Conservation (phyloP, 64 coral and sea anemone genomes). For the Montipora efflorescens region DNA sequence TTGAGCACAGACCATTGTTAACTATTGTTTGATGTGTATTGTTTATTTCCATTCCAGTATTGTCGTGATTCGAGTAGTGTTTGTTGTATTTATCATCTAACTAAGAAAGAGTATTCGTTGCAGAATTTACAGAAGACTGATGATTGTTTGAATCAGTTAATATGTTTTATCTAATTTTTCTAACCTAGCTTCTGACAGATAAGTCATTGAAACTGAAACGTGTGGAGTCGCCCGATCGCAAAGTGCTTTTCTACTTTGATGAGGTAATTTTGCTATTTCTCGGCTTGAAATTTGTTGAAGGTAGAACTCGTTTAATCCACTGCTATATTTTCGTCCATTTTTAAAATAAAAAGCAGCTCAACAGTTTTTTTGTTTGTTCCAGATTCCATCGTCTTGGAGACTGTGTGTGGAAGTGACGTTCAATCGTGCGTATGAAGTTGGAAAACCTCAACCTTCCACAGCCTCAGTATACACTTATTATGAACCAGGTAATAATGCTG, state of each 20-base stretch:
- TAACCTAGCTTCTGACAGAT: conserved; percentile 68
- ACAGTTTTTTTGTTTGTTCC: neutral
- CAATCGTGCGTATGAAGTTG: conserved; percentile 80
- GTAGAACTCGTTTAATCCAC: no score
- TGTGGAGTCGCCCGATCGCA: conserved; percentile 79
- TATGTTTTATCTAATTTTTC: neutral
- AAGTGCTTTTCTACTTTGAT: conserved; percentile 93
- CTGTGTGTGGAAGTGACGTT: conserved; percentile 77
- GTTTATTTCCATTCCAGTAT: no score
- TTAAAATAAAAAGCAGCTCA: no score
- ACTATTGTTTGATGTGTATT: no score
- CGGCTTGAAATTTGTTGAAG: neutral
- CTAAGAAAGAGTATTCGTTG: neutral
- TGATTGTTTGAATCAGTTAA: neutral
- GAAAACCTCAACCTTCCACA: conserved; percentile 90
- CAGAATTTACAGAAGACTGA: neutral
- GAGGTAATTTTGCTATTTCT: conserved; percentile 55
- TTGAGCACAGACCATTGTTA: no score
- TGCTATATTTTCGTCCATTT: no score
- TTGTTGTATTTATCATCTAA: neutral
- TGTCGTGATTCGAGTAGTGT: neutral
- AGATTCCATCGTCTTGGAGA: conserved; percentile 72
- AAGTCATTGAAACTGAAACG: conserved; percentile 69
- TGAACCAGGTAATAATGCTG: conserved; percentile 76
- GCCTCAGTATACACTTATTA: conserved; percentile 95